Percentiles rank a stretch among this genome's conserved stretches.
Evolutionary conservation across 2,797 vertebrate species (phyloP).

Genomic region (Takifugu rubripes): DNA sequence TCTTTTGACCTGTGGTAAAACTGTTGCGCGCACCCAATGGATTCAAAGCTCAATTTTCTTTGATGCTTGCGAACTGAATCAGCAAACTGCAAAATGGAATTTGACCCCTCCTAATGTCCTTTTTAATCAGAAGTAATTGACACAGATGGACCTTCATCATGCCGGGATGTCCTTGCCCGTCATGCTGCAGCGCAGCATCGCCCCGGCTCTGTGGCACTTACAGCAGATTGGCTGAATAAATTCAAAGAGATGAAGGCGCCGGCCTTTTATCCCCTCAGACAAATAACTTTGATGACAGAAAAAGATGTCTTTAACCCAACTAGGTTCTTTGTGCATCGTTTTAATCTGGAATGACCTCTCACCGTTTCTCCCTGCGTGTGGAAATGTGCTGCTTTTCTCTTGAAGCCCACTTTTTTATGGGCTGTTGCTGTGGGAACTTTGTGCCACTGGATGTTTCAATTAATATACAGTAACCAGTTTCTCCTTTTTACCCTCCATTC

Average conservation of each 20-base stretch:
- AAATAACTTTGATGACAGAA: constrained; percentile 7
- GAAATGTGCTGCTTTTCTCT: constrained; percentile 10
- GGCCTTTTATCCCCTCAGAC: constrained; percentile 1
- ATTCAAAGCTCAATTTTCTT: constrained; percentile 39
- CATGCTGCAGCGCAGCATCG: constrained; percentile 18
- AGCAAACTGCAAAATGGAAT: constrained; percentile 43
- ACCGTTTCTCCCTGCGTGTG: neutral
- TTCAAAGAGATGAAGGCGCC: constrained; percentile 3
- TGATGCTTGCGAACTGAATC: constrained; percentile 31
- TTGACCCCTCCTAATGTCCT: constrained; percentile 50
- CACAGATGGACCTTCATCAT: constrained; percentile 51
- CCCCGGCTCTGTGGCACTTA: constrained; percentile 4
- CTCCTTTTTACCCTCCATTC: constrained; percentile 57
- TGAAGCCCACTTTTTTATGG: neutral
- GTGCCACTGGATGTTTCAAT: constrained; percentile 56
- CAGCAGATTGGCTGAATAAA: constrained; percentile 6
- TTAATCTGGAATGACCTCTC: neutral
- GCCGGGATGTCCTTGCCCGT: constrained; percentile 40
- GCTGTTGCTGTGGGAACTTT: constrained; percentile 50
- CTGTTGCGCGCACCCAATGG: constrained; percentile 1
- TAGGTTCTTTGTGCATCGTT: neutral
- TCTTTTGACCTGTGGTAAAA: too few species aligned
- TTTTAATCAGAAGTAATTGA: constrained; percentile 61
- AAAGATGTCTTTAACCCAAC: neutral
- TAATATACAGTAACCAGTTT: constrained; percentile 71